Evolutionary conservation across 2,888 invertebrate genomes (phyloP).

Genomic region (Andrena praecox): DNA sequence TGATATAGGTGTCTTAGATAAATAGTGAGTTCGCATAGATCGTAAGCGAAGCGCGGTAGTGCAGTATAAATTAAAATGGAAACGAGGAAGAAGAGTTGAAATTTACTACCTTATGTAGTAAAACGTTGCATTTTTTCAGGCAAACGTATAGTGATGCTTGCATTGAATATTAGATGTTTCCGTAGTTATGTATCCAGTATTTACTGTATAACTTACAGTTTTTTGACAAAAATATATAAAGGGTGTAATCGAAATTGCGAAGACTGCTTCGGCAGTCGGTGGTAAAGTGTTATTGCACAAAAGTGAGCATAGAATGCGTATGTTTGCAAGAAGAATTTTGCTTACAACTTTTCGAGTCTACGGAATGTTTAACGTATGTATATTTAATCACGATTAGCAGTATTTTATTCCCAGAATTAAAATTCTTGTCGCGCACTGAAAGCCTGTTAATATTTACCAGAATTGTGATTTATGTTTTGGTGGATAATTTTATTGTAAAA

Average conservation of each 20-base stretch:
- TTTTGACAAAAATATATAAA: conserved; percentile 54
- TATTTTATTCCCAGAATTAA: conserved; percentile 37
- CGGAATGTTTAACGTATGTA: conserved; percentile 17
- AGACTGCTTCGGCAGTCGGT: conserved; percentile 43
- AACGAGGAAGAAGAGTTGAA: conserved; percentile 31
- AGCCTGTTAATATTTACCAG: conserved; percentile 46
- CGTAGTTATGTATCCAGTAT: conserved; percentile 63
- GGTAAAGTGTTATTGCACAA: conserved; percentile 64
- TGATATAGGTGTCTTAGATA: conserved; percentile 67
- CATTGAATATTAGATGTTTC: conserved; percentile 60
- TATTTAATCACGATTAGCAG: conserved; percentile 22
- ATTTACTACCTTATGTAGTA: conserved; percentile 46
- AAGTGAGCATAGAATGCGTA: conserved; percentile 43
- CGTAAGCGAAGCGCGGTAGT: conserved; percentile 55
- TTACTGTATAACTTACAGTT: conserved; percentile 61
- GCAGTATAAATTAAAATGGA: conserved; percentile 51
- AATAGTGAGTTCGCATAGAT: conserved; percentile 60
- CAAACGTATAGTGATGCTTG: conserved; percentile 58
- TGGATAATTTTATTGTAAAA: conserved; percentile 33
- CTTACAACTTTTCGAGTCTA: conserved; percentile 60
- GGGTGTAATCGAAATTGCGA: conserved; percentile 51
- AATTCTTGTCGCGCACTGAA: conserved; percentile 34
- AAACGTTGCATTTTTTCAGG: conserved; percentile 57
- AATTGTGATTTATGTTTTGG: conserved; percentile 29
- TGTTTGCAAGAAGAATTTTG: conserved; percentile 51